Conservation (phyloP, 2,113 vertebrate genomes). For the Chinchilla lanigera region DNA sequence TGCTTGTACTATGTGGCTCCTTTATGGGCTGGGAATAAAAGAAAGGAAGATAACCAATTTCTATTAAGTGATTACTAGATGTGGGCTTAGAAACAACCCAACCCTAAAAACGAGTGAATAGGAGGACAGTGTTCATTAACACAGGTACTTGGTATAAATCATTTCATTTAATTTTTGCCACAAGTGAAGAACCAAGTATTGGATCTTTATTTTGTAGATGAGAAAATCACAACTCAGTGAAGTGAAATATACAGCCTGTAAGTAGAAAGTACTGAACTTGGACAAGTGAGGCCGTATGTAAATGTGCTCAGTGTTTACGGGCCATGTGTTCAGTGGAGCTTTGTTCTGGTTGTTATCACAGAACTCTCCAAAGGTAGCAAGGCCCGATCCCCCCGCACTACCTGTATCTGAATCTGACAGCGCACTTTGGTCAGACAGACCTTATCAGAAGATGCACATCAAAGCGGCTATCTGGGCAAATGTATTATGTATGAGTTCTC, state of each 20-base stretch:
- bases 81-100: not conserved
- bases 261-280: not conserved
- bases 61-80: not conserved
- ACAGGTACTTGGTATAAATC: not conserved
- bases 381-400: not conserved
- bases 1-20: not conserved
- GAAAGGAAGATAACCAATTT: not conserved
- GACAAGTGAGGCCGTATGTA: not conserved
- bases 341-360: rapidly evolving
- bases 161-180: not conserved
- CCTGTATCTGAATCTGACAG: not conserved
- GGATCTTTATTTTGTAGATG: not conserved
- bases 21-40: not conserved
- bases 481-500: not conserved
- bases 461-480: not conserved
- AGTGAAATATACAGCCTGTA: too few species aligned
- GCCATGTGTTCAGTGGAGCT: not conserved
- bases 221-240: not conserved
- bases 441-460: not conserved
- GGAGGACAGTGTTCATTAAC: not conserved
- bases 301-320: rapidly evolving
- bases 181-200: not conserved
- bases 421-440: not conserved
- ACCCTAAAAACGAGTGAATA: not conserved
- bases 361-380: too few species aligned